Evolutionary conservation across 2,888 invertebrate species (phyloP), one percentile per base, ranked within the genome.

Genomic region (Rhamphomyia laevipes): DNA sequence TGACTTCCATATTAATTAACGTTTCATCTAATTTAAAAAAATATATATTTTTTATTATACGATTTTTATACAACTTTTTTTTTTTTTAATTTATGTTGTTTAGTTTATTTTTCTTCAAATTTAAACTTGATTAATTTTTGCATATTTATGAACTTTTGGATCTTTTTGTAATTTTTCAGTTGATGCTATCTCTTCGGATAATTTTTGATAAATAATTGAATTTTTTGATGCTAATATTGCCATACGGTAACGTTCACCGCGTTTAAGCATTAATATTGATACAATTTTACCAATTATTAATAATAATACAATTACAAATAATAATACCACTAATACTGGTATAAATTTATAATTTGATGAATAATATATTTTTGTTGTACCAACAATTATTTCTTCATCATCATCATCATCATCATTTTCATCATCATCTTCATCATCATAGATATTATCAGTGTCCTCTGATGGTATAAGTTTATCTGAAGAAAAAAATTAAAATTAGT

Each of bases 141-240:
- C 70, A 66, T 79, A 81, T 66, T 80, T 78, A 69, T 74, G 80
- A 53, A 80, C 72, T 65, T 80, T 84, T 45, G 85, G 84, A 60
- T 66, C 82, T 79, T 61, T 77, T 73, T 59, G 54, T 47, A 65
- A 61, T 60, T 65, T 65, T 52, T 49, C 53, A 5, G 81, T 79
- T 44, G 81, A 80, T 12, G 77, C 75, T 56, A 85, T 77, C 57
- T 87, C 86, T 66, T 86, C 86, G 12, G 85, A 84, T 48, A 87
- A 71, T 56, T 84, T 85, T 62, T 84, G 83, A 69, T 86, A 87
- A 17, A 87, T 83, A 51, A 86, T 75, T 31, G 70, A 68, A 53
- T 72, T 70, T 58, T 70, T 71, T 5, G 68, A 63, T 48, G 68
- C 68, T 52, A 71, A 49, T 35, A 71, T 54, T 11, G 70, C 70